Evolutionary conservation across 2,113 vertebrate genomes (phyloP), one percentile per base, ranked within the genome.

Genomic region (Pristiophorus japonicus): DNA sequence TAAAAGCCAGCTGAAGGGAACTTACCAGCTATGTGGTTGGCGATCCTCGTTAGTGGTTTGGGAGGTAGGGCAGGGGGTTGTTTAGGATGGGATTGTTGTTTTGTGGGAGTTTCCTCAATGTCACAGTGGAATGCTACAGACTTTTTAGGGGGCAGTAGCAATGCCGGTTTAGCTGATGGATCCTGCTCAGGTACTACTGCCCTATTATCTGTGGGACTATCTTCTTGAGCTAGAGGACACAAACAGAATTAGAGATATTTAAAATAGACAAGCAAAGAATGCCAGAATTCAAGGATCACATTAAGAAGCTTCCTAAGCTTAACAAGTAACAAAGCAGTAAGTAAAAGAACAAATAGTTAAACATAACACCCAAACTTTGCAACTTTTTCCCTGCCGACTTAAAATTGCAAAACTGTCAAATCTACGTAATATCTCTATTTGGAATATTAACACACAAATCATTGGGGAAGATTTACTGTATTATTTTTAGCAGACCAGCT

Each of bases 31-130:
- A 98, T 98, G 96, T 99, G 98, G 98, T 98, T 99, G 97, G 98
- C 97, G 97, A 99, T 98, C 97, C 99, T 98, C 97, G 98, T 97
- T 97, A 99, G 99, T 96, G 99, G 99, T 97, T 99, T 99, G 96
- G 99, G 99, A 97, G 99, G 99, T 97, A 99, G 98, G 97, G 99
- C 99, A 27, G 99, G 99, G 97, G 99, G 99, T 97, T 99, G 99
- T 97, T 99, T 99, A 97, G 98, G 98, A 97, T 98, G 98, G 97
- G 98, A 97, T 67, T 98, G 97, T 96, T 99, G 98, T 97, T 99
- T 99, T 97, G 98, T 96, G 95, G 98, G 98, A 96, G 97, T 98
- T 96, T 99, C 99, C 97, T 99, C 98, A 98, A 98, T 97, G 96
- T 99, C 98, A 97, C 98, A 97, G 95, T 98, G 96, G 97, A 98